phyloP scores from a whole-genome alignment of 2,797 vertebrate genomes.

The Meda fulgida region DNA sequence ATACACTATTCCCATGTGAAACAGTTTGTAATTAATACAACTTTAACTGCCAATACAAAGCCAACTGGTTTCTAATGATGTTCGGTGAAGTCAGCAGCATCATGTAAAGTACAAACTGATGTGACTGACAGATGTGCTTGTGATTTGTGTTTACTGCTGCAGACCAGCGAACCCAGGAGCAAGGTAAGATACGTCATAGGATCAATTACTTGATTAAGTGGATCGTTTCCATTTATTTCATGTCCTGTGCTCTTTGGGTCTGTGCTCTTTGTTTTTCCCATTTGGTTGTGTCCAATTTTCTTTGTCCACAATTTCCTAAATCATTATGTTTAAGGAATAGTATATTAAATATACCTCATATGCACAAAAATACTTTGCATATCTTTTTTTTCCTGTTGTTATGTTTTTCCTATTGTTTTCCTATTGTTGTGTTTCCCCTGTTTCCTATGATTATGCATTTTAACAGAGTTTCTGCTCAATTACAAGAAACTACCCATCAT shows the following conservation, averaged over 20 bases:
- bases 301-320: neutral
- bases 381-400: no score
- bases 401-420: no score
- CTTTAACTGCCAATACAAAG: neutral
- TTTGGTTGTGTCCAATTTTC: neutral
- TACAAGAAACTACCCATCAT: neutral
- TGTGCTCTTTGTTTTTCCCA: neutral
- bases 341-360: neutral
- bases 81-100: constrained; percentile 6
- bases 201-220: neutral
- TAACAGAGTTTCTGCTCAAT: neutral
- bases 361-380: neutral
- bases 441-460: neutral
- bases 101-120: neutral
- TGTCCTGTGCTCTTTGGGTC: neutral
- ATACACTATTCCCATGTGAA: neutral
- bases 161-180: constrained; percentile 81
- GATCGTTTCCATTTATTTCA: neutral
- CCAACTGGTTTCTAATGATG: neutral
- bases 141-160: constrained; percentile 75
- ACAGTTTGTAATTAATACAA: neutral
- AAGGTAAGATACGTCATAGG: constrained; percentile 75
- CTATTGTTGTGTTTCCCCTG: neutral
- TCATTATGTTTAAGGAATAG: neutral
- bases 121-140: constrained; percentile 64